Conservation (phyloP, 2,797 vertebrate genomes). For the Dipus sagitta region DNA sequence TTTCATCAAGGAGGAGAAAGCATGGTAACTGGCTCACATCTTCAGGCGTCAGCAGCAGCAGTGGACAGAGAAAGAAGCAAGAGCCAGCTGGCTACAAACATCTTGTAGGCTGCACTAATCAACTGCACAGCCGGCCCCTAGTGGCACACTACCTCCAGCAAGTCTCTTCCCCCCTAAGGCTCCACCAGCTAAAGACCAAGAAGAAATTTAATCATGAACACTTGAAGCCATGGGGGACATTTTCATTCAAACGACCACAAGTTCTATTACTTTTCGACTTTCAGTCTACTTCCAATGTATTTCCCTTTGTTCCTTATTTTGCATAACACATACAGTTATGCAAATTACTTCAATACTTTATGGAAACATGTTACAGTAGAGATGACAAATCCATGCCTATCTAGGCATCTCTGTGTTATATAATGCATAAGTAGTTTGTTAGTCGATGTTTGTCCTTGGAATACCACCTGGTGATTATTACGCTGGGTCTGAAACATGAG, state of each 20-base stretch:
- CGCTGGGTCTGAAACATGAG: background rate
- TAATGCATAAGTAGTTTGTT: background rate
- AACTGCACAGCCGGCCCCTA: no score
- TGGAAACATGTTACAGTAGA: background rate
- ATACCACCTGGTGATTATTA: background rate
- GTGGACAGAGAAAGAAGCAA: no score
- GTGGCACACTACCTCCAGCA: no score
- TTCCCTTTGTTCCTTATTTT: background rate
- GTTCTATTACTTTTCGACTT: background rate
- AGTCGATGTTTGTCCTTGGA: background rate
- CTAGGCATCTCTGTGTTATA: background rate
- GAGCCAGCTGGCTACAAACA: no score
- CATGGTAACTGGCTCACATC: no score
- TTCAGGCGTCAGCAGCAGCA: background rate
- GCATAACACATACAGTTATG: background rate
- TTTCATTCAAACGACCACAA: no score
- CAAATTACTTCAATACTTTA: background rate
- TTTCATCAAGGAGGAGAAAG: no score
- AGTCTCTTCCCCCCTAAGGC: no score
- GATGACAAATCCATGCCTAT: background rate
- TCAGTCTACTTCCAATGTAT: background rate
- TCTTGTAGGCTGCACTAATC: no score
- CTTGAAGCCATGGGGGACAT: no score
- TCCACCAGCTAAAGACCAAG: no score
- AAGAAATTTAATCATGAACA: no score